Evolutionary conservation across 2,797 vertebrate species (phyloP).

Genomic region (Peromyscus aztecus): DNA sequence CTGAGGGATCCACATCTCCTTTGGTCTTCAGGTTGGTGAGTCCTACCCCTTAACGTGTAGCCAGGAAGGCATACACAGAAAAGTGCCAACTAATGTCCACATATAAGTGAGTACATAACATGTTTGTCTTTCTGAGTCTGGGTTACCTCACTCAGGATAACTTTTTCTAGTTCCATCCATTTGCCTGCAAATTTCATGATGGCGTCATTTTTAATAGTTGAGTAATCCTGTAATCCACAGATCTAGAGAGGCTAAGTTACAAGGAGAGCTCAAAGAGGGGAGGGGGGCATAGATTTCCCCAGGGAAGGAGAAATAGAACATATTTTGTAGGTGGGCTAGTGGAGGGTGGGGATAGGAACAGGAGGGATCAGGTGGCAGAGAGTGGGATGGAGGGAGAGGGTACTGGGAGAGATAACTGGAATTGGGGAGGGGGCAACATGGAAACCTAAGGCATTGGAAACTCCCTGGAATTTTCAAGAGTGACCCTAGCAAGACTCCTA

Average conservation of each 20-base stretch:
- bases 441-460: background rate
- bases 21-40: background rate
- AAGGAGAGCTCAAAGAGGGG: background rate
- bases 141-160: background rate
- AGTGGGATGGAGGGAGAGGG: background rate
- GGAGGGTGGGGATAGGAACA: background rate
- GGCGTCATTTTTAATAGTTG: background rate
- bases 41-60: fast-evolving
- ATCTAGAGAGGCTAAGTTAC: background rate
- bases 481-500: background rate
- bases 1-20: background rate
- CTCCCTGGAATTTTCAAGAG: background rate
- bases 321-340: background rate
- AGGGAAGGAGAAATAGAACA: background rate
- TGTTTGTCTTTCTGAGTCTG: background rate
- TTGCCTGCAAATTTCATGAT: background rate
- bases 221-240: background rate
- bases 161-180: background rate
- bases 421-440: background rate
- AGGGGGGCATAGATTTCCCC: background rate
- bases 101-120: background rate
- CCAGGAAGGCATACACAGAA: background rate
- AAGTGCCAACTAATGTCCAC: background rate
- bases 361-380: background rate
- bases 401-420: background rate